A percentile compares a stretch with the other conserved stretches of the same genome.
These are phyloP conservation scores for Apotomis capreana DNA, from an alignment of 2,888 invertebrate species.

Conservation along the genomic window DNA sequence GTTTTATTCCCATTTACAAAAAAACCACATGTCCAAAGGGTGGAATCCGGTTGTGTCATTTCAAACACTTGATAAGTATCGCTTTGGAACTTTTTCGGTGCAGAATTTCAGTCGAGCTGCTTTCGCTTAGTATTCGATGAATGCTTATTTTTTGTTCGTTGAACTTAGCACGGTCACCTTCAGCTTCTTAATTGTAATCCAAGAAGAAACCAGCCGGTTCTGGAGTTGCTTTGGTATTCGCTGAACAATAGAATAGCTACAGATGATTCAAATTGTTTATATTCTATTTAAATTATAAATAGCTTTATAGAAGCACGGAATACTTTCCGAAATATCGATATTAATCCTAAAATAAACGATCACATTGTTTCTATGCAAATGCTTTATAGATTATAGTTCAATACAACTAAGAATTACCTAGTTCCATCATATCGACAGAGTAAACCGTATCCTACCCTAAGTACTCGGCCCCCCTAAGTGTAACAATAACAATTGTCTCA, in stretches of 20 bases:
- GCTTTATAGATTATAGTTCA: too few species aligned
- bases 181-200: constrained; percentile 77
- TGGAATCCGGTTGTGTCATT: constrained; percentile 83
- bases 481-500: neutral
- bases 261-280: constrained; percentile 28
- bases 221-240: constrained; percentile 30
- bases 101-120: constrained; percentile 75
- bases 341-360: neutral
- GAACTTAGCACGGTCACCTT: constrained; percentile 79
- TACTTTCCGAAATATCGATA: too few species aligned
- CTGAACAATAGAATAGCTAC: constrained; percentile 37
- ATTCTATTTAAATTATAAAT: constrained; percentile 11
- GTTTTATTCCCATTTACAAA: constrained; percentile 74
- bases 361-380: too few species aligned
- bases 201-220: constrained; percentile 66
- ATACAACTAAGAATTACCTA: too few species aligned
- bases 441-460: too few species aligned
- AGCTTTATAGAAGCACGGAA: neutral
- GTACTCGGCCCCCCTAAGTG: neutral
- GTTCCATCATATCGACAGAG: too few species aligned
- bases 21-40: constrained; percentile 69
- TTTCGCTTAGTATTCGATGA: constrained; percentile 76
- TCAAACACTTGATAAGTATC: constrained; percentile 84
- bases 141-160: constrained; percentile 71
- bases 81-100: constrained; percentile 72